Conservation (phyloP, 1,140 invertebrate species). For the Drosophila novamexicana region DNA sequence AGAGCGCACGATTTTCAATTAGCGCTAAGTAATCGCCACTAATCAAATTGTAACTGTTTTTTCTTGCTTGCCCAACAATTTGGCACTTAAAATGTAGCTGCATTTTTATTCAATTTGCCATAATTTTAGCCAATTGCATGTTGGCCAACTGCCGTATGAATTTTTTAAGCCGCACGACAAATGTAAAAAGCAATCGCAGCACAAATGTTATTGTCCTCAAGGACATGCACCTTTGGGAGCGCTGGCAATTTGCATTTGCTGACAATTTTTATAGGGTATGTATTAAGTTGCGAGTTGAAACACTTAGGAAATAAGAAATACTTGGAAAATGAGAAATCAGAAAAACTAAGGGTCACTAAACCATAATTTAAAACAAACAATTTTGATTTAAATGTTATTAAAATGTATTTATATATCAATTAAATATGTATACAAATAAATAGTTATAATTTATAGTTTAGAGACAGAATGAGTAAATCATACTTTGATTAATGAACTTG, state of each 20-base stretch:
- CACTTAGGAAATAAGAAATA: neutral
- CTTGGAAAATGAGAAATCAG: neutral
- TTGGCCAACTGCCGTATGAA: slow-evolving; percentile 43
- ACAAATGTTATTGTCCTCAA: slow-evolving; percentile 31
- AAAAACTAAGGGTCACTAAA: neutral
- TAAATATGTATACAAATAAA: too few species aligned
- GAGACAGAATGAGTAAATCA: too few species aligned
- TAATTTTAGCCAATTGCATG: slow-evolving; percentile 52
- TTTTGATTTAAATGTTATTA: neutral
- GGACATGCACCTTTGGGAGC: slow-evolving; percentile 38
- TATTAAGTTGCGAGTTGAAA: neutral
- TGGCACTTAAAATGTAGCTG: slow-evolving; percentile 10
- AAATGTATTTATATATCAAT: too few species aligned
- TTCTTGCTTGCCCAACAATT: slow-evolving; percentile 41
- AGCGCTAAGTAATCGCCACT: slow-evolving; percentile 49
- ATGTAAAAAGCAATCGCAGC: slow-evolving; percentile 8
- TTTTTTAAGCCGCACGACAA: slow-evolving; percentile 50
- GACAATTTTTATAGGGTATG: neutral
- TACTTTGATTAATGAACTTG: too few species aligned
- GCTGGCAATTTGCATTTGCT: neutral
- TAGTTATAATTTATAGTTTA: too few species aligned
- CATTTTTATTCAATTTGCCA: slow-evolving; percentile 55
- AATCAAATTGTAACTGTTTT: slow-evolving; percentile 55
- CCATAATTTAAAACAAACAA: neutral
- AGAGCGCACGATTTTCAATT: slow-evolving; percentile 57